Base-by-base conservation (phyloP, 1,140 invertebrate genomes). In the Chrysopa pallens region DNA sequence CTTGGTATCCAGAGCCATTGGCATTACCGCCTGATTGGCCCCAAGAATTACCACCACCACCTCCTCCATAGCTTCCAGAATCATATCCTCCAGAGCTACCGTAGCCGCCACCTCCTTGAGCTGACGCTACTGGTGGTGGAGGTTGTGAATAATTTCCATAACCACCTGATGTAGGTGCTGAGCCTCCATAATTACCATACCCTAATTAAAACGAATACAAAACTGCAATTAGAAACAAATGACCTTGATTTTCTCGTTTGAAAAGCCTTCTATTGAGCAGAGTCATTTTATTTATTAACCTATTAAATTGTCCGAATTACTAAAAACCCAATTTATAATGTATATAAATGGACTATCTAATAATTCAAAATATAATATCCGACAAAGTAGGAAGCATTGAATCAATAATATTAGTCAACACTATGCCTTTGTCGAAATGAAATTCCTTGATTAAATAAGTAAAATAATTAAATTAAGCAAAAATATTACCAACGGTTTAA, bases 121-220 rank as follows among this genome's bases (percentile, higher is more conserved):
- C 33, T 23, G 17, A 23, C 2, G 17, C 17, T 23, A 23, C 50
- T 67, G 62, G 48, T 65, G 61, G 54, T 60, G 62, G 46, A 56
- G 61, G 42, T 58, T 60, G 41, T 64, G 56, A 39, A 63, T 65
- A 36, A 64, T 62, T 47, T 70, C 66, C 46, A 58, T 60, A 42
- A 66, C 57, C 29, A 62, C 59, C 36, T 59, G 57, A 35, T 60
- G 52, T 40, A 61, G 54, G 29, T 47, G 52, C 39, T 68, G 60
- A 38, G 41, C 52, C 13, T 54, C 55, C 0, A 23, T 23, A 23
- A 23, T 5, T 23, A 3, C 17, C 17, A 23, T 23, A 23, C 17
- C 17, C 17, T 23, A 23, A 23, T 23, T 23, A 23, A 54, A 42
- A 29, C 53, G 57, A 45, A 45, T 50, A 11, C 62, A 55, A 53